phyloP scores from a whole-genome alignment of 2,888 invertebrate species.

The Prosopocoilus inquinatus region DNA sequence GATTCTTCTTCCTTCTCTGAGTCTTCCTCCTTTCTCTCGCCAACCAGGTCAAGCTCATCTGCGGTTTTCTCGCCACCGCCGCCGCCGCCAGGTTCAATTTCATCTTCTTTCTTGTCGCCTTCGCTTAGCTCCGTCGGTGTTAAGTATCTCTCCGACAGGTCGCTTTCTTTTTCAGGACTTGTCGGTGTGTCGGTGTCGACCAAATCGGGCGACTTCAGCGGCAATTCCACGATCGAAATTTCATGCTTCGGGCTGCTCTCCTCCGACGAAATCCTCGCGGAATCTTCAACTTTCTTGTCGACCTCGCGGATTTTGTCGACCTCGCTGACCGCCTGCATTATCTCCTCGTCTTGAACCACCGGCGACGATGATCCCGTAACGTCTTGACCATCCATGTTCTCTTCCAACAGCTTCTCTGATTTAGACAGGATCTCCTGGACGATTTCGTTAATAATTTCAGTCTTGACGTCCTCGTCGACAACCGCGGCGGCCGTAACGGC shows the following conservation, averaged over 20 bases:
- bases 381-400: conserved; percentile 33
- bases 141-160: conserved; percentile 66
- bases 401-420: conserved; percentile 53
- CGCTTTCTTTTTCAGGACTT: conserved; percentile 61
- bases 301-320: conserved; percentile 54
- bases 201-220: conserved; percentile 26
- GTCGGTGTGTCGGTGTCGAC: conserved; percentile 41
- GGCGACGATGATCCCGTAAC: conserved; percentile 38
- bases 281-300: conserved; percentile 25
- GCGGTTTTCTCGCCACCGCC: conserved; percentile 11
- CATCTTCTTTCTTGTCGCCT: conserved; percentile 40
- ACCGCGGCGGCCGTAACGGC: conserved; percentile 27
- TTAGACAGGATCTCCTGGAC: conserved; percentile 54
- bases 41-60: conserved; percentile 3
- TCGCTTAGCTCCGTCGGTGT: conserved; percentile 65
- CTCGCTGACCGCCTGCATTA: conserved; percentile 55
- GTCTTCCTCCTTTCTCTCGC: neutral
- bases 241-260: conserved; percentile 30
- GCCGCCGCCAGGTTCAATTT: conserved; percentile 9
- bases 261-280: conserved; percentile 19
- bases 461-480: conserved; percentile 38
- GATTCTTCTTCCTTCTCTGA: conserved; percentile 18
- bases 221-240: conserved; percentile 18
- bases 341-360: conserved; percentile 55
- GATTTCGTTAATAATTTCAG: conserved; percentile 54